phyloP scores from a whole-genome alignment of 35 echinoderm and acorn worm species.

The Antedon bifida region DNA sequence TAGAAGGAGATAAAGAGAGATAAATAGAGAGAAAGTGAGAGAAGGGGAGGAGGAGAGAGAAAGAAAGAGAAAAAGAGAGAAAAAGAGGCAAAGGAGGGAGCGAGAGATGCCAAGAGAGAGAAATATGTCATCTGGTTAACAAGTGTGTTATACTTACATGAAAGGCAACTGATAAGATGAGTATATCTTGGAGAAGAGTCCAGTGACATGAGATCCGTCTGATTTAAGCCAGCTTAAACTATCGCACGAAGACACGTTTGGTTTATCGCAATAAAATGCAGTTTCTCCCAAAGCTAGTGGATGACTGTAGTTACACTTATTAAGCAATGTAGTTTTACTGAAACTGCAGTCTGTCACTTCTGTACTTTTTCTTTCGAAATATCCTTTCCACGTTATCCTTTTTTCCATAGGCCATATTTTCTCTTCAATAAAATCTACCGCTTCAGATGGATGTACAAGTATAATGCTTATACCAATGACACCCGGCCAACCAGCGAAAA shows the following conservation, averaged over 20 bases:
- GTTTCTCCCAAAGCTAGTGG: background rate
- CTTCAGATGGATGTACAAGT: background rate
- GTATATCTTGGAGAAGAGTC: no score
- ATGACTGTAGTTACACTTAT: background rate
- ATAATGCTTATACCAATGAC: background rate
- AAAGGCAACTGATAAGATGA: no score
- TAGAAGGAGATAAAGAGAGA: no score
- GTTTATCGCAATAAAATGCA: background rate
- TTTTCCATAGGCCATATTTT: background rate
- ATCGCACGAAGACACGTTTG: background rate
- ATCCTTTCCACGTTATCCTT: background rate
- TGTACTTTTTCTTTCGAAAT: background rate
- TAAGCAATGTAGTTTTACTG: background rate
- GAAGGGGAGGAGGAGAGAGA: no score
- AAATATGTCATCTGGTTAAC: no score
- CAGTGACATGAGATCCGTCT: no score
- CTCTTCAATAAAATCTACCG: background rate
- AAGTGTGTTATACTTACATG: no score
- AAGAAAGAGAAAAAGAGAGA: no score
- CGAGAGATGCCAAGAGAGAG: no score
- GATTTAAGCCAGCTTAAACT: background rate
- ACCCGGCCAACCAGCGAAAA: background rate
- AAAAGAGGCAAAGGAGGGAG: no score
- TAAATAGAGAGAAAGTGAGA: no score
- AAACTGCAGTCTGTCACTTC: background rate